Evolutionary conservation across 2,797 vertebrate species (phyloP), one percentile per base, ranked within the genome.

Genomic region (Poecile montanus): DNA sequence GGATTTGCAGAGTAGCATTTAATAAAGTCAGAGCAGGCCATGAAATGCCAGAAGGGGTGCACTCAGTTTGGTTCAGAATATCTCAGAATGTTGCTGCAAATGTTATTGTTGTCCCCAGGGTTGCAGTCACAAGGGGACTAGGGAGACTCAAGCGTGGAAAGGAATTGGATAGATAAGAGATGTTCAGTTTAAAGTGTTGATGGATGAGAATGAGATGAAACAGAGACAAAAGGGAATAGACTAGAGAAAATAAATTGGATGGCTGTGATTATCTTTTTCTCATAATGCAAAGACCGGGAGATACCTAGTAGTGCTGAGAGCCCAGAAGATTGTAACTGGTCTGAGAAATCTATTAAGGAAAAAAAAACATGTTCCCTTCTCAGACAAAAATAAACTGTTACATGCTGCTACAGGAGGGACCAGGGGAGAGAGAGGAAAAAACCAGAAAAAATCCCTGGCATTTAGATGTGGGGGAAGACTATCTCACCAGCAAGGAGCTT

Each of bases 81-180:
- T 77, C 77, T 92, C 21, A 6, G 58, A 85, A 95, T 85, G 77
- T 82, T 58, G 81, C 63, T 91, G 88, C 80, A 94, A 86, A 96
- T 91, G 88, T 94, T 95, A 86, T 27, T 94, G 77, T 88, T 95
- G 90, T 95, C 94, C 85, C 90, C 74, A 74, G 92, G 81, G 78
- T 53, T 89, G 85, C 81, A 92, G 70, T 88, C 83, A 76, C 58
- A 92, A 73, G 92, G 90, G 44, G 51, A 68, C 23, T 34, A 38
- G 66, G 70, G 91, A 95, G 89, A 89, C 58, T 89, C 73, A 8
- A 95, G 86, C 47, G 1, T 93, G 89, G 93, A 92, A 90, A 92
- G 25, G 70, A 96, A 91, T 92, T 85, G 91, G 85, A 76, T 81
- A 92, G 93, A 91, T 93, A 91, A 91, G 90, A 83, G 78, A 72